Evolutionary conservation across 2,888 invertebrate species (phyloP), one percentile per base, ranked within the genome.

Genomic region (Drosophila neutralis): DNA sequence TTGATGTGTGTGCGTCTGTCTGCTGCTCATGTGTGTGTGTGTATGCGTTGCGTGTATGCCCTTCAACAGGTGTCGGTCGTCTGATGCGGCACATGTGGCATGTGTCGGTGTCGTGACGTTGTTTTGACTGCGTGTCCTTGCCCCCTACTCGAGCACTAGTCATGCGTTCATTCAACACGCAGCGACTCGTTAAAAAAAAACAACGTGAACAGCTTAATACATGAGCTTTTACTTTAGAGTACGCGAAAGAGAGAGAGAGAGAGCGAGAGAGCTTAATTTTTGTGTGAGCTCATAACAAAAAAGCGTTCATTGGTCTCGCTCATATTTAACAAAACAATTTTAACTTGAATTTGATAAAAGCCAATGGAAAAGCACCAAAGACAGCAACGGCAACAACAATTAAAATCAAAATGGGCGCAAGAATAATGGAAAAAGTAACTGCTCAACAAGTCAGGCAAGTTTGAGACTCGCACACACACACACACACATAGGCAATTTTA

Each of bases 361-460:
- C 90, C 91, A 89, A 90, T 90, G 89, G 88, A 86, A 85, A 83
- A 80, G 91, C 89, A 82, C 59, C 77, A 80, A 80, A 69, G 62
- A 69, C 63, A 78, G 53, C 74, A 73, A 62, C 42, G 63, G 54
- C 36, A 74, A 49, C 42, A 71, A 63, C 49, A 80, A 64, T 53
- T 66, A 61, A 85, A 87, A 89, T 89, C 89, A 88, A 85, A 85
- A 85, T 85, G 85, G 90, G 82, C 85, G 90, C 90, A 82, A 90
- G 90, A 85, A 90, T 90, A 90, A 87, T 84, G 84, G 87, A 85
- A 84, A 84, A 78, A 81, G 85, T 83, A 81, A 81, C 79, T 78
- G 87, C 84, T 83, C 90, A 84, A 84, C 90, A 90, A 84, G 90
- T 84, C 84, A 80, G 81, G 68, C 84, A 90, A 90, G 74, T 84